Evolutionary conservation across 2,113 vertebrate species (phyloP).

Genomic region (Cygnus atratus): DNA sequence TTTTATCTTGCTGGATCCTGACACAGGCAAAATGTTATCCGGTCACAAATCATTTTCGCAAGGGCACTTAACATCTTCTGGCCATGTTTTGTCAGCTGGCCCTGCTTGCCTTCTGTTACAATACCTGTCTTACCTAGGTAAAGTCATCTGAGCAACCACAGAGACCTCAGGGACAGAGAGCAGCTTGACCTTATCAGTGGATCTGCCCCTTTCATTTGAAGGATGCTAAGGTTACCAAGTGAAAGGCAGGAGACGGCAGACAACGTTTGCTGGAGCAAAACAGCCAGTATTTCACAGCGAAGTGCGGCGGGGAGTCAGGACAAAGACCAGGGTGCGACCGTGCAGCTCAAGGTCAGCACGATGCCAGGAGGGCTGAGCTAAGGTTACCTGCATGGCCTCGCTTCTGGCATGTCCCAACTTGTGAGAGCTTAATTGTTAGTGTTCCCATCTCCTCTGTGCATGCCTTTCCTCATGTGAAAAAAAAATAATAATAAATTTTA

Average conservation of each 20-base stretch:
- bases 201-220: background rate
- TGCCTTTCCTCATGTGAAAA: background rate
- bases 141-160: background rate
- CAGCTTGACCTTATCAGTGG: conserved; percentile 1
- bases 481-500: background rate
- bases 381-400: background rate
- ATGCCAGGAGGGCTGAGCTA: background rate
- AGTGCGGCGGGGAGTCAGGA: background rate
- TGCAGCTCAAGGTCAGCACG: background rate
- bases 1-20: background rate
- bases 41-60: background rate
- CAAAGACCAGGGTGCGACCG: background rate
- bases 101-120: background rate
- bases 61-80: background rate
- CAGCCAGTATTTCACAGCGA: background rate
- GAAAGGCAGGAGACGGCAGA: background rate
- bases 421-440: background rate
- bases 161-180: background rate
- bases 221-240: background rate
- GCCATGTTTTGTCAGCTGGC: background rate
- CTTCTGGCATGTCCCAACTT: background rate
- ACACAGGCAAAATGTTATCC: background rate
- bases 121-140: background rate
- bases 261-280: background rate
- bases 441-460: background rate